Conservation (phyloP, 2,888 invertebrate genomes). For the Buathra laborator region DNA sequence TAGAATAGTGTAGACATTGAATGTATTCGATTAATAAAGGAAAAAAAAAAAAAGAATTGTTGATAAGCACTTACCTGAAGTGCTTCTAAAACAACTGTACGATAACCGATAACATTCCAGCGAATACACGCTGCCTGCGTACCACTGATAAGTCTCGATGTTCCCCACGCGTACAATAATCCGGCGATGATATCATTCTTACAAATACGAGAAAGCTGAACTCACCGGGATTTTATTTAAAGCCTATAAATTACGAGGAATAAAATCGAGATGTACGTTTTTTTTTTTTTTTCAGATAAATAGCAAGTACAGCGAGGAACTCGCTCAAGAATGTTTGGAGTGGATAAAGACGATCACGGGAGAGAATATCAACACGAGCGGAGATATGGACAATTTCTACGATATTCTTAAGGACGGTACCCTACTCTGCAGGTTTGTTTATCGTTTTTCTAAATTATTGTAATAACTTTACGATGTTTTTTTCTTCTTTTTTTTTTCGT, state of each 20-base stretch:
- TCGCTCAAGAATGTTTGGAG: conserved; percentile 96
- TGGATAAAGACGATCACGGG: conserved; percentile 96
- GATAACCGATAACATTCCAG: not conserved
- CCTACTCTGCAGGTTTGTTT: conserved; percentile 94
- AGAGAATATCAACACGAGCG: conserved; percentile 94
- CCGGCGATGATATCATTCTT: conserved; percentile 27
- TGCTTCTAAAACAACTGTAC: not conserved
- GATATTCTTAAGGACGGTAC: conserved; percentile 96
- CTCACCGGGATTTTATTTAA: not conserved
- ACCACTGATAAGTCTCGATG: not conserved
- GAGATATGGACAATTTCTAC: conserved; percentile 97
- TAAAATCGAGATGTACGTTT: not conserved
- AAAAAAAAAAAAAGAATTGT: not conserved
- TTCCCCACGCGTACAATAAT: not conserved
- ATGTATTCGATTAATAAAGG: conserved; percentile 21
- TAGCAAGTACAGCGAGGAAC: conserved; percentile 98
- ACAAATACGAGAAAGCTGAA: conserved; percentile 1
- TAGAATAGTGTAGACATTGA: no score
- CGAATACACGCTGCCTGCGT: not conserved
- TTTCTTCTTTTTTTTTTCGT: not conserved
- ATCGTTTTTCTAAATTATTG: not conserved
- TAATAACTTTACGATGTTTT: not conserved
- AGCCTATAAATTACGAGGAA: conserved; percentile 20
- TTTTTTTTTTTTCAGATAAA: conserved; percentile 91
- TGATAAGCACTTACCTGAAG: conserved; percentile 8